These are phyloP conservation scores for Podargus strigoides DNA, from an alignment of 2,797 vertebrate species.

Conservation along the genomic window DNA sequence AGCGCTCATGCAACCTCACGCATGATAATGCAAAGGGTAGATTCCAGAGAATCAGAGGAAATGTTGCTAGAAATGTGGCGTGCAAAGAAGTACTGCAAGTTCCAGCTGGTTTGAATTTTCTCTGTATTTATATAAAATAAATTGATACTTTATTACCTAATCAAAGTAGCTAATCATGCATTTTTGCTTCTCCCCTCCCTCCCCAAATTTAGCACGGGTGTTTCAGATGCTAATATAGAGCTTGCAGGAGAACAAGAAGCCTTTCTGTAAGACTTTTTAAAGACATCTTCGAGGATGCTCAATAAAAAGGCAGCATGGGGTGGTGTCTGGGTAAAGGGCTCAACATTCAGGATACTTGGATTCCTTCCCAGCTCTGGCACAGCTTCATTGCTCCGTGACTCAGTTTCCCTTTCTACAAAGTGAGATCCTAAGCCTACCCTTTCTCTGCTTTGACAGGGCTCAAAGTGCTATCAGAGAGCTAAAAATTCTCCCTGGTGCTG, in stretches of 20 bases:
- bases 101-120: conserved; percentile 63
- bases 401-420: conserved; percentile 4
- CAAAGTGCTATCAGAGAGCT: background rate
- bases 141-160: conserved; percentile 68
- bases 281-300: conserved; percentile 48
- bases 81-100: conserved; percentile 34
- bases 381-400: background rate
- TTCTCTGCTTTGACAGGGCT: background rate
- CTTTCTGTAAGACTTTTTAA: conserved; percentile 42
- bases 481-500: background rate
- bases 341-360: background rate
- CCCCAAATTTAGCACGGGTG: conserved; percentile 40
- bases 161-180: conserved; percentile 60
- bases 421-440: background rate
- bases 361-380: background rate
- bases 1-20: background rate
- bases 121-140: conserved; percentile 62
- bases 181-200: background rate
- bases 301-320: conserved; percentile 45
- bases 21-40: background rate
- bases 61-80: conserved; percentile 25
- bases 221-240: conserved; percentile 52
- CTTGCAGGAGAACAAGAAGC: conserved; percentile 46
- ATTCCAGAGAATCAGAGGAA: background rate
- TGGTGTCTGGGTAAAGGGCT: conserved; percentile 40